Evolutionary conservation across 2,888 invertebrate species (phyloP).

Genomic region (Alcis repandata): DNA sequence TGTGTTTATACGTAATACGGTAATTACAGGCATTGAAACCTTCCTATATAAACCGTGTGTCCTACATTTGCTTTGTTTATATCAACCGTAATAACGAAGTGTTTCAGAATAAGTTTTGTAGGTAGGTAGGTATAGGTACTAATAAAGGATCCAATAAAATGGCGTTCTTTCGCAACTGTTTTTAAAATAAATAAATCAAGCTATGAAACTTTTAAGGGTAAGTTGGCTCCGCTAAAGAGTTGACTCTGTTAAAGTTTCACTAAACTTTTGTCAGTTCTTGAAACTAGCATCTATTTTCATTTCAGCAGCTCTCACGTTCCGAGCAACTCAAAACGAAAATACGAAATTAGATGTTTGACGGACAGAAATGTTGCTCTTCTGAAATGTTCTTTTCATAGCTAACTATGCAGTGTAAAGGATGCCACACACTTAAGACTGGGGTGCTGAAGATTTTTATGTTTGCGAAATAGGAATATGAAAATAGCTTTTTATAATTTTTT

Average conservation of each 20-base stretch:
- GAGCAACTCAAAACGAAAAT: constrained; percentile 56
- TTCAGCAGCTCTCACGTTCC: constrained; percentile 46
- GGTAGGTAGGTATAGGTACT: too few relatives aligned
- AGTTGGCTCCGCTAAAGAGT: too few relatives aligned
- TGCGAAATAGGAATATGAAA: too few relatives aligned
- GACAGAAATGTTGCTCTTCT: constrained; percentile 74
- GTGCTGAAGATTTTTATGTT: too few relatives aligned
- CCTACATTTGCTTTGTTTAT: too few relatives aligned
- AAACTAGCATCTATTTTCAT: constrained; percentile 53
- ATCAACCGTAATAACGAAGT: too few relatives aligned
- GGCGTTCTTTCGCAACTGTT: too few relatives aligned
- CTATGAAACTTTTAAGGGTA: constrained; percentile 2
- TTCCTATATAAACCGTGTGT: too few relatives aligned
- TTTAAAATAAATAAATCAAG: neutral
- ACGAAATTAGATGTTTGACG: constrained; percentile 65
- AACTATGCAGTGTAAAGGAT: constrained; percentile 51
- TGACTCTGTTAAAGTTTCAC: constrained; percentile 1
- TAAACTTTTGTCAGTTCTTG: constrained; percentile 39
- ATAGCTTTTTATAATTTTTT: too few relatives aligned
- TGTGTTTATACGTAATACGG: too few relatives aligned
- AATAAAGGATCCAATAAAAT: constrained; percentile 9
- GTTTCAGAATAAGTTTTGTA: too few relatives aligned
- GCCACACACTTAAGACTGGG: constrained; percentile 31
- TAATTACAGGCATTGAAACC: too few relatives aligned
- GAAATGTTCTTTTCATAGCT: constrained; percentile 16